Evolutionary conservation across 2,797 vertebrate genomes (phyloP).

Genomic region (Rhodeus uyekii): DNA sequence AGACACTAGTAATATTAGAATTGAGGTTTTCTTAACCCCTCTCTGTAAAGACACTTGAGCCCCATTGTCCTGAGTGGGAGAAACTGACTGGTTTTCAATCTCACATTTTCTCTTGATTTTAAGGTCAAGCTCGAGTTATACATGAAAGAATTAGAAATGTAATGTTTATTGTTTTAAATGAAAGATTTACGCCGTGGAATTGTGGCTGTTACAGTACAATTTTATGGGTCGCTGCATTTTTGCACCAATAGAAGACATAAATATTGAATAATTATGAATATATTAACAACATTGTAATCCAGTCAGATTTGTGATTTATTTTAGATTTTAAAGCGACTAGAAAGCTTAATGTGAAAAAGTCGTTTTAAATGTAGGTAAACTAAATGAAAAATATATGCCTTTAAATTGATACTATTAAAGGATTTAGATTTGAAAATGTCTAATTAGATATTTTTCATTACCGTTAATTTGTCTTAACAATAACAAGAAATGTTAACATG

Average conservation of each 20-base stretch:
- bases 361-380: not conserved
- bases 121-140: not conserved
- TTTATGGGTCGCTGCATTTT: not conserved
- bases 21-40: not conserved
- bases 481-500: not conserved
- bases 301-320: not conserved
- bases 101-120: conserved; percentile 11
- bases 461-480: not conserved
- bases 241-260: not conserved
- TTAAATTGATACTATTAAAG: not conserved
- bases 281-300: not conserved
- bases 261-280: not conserved
- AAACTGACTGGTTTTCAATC: conserved; percentile 7
- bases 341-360: not conserved
- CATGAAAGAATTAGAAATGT: not conserved
- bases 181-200: not conserved
- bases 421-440: no score
- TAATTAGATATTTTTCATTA: not conserved
- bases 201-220: not conserved
- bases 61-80: not conserved
- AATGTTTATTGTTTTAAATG: not conserved
- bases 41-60: not conserved
- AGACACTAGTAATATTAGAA: not conserved
- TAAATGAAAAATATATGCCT: not conserved
- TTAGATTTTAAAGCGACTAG: not conserved